Conservation (phyloP, 1,140 invertebrate species). For the Leptestheria dahalacensis region DNA sequence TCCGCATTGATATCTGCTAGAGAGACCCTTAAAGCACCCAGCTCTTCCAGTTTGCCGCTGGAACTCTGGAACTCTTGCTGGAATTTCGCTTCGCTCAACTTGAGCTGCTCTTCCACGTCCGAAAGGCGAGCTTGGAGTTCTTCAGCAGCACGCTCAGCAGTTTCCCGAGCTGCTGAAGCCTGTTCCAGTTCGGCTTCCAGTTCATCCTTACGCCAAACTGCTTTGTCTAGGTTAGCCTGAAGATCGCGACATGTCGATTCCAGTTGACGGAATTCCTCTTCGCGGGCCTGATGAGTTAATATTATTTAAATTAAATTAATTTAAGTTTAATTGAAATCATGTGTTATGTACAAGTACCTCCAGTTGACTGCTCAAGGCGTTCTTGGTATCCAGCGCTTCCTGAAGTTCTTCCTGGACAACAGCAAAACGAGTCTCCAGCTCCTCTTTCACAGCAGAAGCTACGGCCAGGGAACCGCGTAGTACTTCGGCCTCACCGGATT, state of each 20-base stretch:
- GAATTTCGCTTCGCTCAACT: background rate
- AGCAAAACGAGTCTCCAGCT: background rate
- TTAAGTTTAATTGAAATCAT: too few species aligned
- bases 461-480: too few species aligned
- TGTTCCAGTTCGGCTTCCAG: background rate
- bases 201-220: too few species aligned
- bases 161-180: background rate
- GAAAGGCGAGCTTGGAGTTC: background rate
- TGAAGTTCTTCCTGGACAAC: background rate
- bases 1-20: background rate
- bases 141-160: background rate
- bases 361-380: too few species aligned
- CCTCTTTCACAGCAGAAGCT: slow-evolving; percentile 2
- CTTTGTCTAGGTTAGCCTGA: slow-evolving; percentile 1
- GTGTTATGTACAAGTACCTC: too few species aligned
- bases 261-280: background rate
- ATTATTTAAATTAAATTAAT: too few species aligned
- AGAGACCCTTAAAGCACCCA: background rate
- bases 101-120: slow-evolving; percentile 1
- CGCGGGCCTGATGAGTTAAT: too few species aligned
- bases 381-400: too few species aligned
- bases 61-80: background rate
- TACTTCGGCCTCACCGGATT: too few species aligned
- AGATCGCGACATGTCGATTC: slow-evolving; percentile 9
- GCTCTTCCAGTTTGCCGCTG: background rate